Percentiles rank a stretch among this genome's conserved stretches.
Evolutionary conservation across 2,113 vertebrate species (phyloP).

Genomic region (Menura novaehollandiae): DNA sequence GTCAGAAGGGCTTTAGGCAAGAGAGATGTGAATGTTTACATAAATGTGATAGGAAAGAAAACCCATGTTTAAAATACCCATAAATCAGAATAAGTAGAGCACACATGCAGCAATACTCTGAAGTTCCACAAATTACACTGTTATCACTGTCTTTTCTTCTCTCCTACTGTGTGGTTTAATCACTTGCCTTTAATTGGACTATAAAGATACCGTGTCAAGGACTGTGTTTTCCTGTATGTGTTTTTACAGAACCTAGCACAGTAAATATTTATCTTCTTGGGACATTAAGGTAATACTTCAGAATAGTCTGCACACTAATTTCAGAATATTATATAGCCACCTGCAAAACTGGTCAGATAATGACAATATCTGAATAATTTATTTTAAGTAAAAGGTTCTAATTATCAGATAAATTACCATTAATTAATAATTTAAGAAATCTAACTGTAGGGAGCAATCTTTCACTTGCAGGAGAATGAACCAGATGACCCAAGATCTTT

Average conservation of each 20-base stretch:
- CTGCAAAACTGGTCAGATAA: slow-evolving; percentile 9
- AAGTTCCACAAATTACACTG: slow-evolving; percentile 20
- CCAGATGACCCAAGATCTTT: not conserved
- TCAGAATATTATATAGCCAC: not conserved
- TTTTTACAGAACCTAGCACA: not conserved
- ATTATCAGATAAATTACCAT: slow-evolving; percentile 45
- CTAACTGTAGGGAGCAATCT: not conserved
- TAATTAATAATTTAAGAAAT: slow-evolving; percentile 50
- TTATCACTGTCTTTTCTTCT: not conserved
- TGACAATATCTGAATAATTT: slow-evolving; percentile 47
- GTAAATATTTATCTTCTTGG: not conserved
- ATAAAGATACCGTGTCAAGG: not conserved
- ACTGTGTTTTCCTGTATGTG: not conserved
- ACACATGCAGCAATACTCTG: not conserved
- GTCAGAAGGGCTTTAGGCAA: not conserved
- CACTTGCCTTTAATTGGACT: slow-evolving; percentile 18
- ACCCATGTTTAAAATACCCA: not conserved
- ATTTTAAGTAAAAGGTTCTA: slow-evolving; percentile 35
- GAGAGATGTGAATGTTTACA: not conserved
- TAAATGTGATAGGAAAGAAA: not conserved
- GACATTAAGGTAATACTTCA: not conserved
- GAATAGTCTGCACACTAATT: not conserved
- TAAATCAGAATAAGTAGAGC: slow-evolving; percentile 37
- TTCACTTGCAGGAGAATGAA: not conserved
- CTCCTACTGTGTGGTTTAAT: slow-evolving; percentile 11